Evolutionary conservation across 2,888 invertebrate species (phyloP), one percentile per base, ranked within the genome.

Genomic region (Pharmacophagus antenor): DNA sequence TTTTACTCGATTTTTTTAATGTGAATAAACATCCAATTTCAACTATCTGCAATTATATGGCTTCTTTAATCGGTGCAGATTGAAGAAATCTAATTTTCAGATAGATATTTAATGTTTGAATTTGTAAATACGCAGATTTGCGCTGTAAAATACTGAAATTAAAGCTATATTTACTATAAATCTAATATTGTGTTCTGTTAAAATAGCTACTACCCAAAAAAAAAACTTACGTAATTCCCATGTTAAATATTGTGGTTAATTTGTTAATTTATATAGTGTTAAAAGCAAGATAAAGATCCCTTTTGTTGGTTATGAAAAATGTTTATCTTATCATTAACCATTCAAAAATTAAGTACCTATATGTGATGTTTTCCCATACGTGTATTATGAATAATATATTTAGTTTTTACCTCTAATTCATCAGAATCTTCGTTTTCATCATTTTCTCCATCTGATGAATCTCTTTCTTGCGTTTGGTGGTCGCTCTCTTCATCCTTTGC

Each of bases 381-480:
- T n/a, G n/a, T n/a, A n/a, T n/a, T n/a, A n/a, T n/a, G n/a, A n/a
- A n/a, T n/a, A n/a, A n/a, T n/a, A 12, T 27, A 17, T 21, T 10
- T 42, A 8, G 31, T 7, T 15, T 66, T 67, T 85, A 94, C 94
- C 87, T 93, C 93, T 65, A 94, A 85, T 69, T 92, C 92, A 65
- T 94, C 95, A 50, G 93, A 94, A 68, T 93, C 94, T 58, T 92
- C 94, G 67, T 92, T 93, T 25, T 93, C 93, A 62, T 93, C 94
- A 73, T 92, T 92, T 73, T 93, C 93, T 50, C 90, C 90, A 63
- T 93, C 94, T 49, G 91, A 88, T 50, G 92, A 88, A 64, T 92
- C 92, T 65, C 86, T 83, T 62, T 92, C 92, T 53, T 80, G 78
- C 23, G 77, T 76, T 65, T 82, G 70, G 37, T 64, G 69, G 58